Evolutionary conservation across 2,113 vertebrate species (phyloP).

Genomic region (Climacteris rufus): DNA sequence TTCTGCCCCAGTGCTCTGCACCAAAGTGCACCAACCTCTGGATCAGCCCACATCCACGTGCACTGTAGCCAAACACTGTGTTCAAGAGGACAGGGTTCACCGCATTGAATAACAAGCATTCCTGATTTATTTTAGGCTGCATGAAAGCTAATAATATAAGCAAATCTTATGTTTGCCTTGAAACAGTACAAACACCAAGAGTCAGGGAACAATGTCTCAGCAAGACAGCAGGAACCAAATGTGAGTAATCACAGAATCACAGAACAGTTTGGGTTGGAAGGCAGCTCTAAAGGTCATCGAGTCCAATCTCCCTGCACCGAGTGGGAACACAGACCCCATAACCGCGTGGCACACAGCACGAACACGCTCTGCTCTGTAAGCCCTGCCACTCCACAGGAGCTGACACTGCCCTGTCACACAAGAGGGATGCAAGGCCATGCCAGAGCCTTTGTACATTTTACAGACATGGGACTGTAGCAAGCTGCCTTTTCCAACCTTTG

Average conservation of each 20-base stretch:
- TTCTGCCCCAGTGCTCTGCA: background rate
- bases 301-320: background rate
- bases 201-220: background rate
- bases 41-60: background rate
- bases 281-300: background rate
- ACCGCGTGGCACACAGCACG: accelerated
- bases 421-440: background rate
- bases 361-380: background rate
- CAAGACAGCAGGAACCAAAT: background rate
- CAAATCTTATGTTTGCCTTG: background rate
- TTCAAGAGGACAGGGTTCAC: background rate
- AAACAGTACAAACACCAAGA: background rate
- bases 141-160: background rate
- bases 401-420: background rate
- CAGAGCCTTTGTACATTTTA: background rate
- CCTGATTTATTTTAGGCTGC: background rate
- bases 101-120: background rate
- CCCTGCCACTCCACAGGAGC: accelerated
- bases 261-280: background rate
- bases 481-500: background rate
- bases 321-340: background rate
- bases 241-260: background rate
- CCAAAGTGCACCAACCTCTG: background rate
- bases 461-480: background rate
- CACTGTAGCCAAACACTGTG: background rate